phyloP scores from a whole-genome alignment of 2,797 vertebrate genomes.

The Astyanax mexicanus region DNA sequence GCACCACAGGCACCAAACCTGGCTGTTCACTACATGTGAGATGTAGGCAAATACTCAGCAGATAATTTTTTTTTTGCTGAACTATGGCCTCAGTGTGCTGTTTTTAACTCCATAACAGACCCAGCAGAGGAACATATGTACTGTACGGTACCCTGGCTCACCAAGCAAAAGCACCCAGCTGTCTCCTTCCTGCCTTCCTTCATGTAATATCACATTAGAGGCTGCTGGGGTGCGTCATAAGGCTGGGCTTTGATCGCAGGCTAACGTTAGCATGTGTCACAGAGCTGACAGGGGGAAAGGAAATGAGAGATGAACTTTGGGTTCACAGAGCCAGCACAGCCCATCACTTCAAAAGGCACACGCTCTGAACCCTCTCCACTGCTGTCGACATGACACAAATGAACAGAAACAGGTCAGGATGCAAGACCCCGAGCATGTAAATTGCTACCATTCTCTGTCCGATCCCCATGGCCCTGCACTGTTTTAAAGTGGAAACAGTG shows the following conservation, averaged over 20 bases:
- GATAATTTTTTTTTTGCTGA: neutral
- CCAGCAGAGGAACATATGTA: constrained; percentile 11
- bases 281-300: constrained; percentile 57
- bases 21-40: neutral
- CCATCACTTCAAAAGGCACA: constrained; percentile 59
- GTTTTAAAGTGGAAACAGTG: constrained; percentile 52
- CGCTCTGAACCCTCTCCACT: constrained; percentile 38
- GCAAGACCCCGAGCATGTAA: constrained; percentile 68
- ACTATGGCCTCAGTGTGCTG: neutral
- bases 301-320: constrained; percentile 65
- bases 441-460: constrained; percentile 67
- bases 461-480: constrained; percentile 28
- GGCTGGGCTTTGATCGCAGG: constrained; percentile 50
- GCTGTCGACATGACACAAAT: constrained; percentile 62
- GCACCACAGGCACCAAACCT: neutral
- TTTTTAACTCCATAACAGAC: neutral
- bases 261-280: constrained; percentile 49
- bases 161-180: constrained; percentile 25
- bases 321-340: constrained; percentile 49
- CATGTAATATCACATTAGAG: constrained; percentile 41
- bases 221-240: constrained; percentile 52
- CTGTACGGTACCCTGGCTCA: neutral
- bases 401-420: constrained; percentile 65
- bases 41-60: neutral
- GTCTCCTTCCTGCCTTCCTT: constrained; percentile 41